Conservation (phyloP, 2,797 vertebrate species). For the Decapterus maruadsi region DNA sequence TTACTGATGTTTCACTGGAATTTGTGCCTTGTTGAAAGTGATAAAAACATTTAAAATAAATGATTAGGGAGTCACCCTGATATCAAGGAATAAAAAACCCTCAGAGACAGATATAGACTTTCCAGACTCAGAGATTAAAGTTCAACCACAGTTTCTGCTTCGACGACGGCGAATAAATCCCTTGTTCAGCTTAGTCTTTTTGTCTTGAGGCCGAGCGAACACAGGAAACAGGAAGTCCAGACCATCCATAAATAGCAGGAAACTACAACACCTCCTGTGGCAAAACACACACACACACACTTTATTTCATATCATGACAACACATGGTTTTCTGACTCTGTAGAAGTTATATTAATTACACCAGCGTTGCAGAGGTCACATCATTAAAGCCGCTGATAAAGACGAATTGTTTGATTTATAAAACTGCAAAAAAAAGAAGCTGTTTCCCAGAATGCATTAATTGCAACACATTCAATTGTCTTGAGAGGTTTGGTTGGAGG, state of each 20-base stretch:
- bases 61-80: too few relatives aligned
- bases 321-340: not conserved
- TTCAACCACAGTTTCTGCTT: too few relatives aligned
- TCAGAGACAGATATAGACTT: too few relatives aligned
- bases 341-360: too few relatives aligned
- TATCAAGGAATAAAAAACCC: too few relatives aligned
- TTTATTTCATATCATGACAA: not conserved
- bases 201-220: constrained; percentile 19
- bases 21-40: too few relatives aligned
- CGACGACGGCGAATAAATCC: not conserved
- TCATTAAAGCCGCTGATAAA: too few relatives aligned
- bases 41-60: too few relatives aligned
- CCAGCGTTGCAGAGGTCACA: too few relatives aligned
- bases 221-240: constrained; percentile 61
- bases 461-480: not conserved
- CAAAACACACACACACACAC: not conserved
- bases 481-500: not conserved
- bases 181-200: not conserved
- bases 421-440: not conserved
- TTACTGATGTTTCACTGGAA: too few relatives aligned
- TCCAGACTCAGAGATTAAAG: not conserved
- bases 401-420: too few relatives aligned
- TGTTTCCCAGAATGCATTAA: not conserved
- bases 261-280: constrained; percentile 34
- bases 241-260: constrained; percentile 47